Evolutionary conservation across 1,140 invertebrate species (phyloP), one percentile per base, ranked within the genome.

Genomic region (Caenorhabditis brenneri): DNA sequence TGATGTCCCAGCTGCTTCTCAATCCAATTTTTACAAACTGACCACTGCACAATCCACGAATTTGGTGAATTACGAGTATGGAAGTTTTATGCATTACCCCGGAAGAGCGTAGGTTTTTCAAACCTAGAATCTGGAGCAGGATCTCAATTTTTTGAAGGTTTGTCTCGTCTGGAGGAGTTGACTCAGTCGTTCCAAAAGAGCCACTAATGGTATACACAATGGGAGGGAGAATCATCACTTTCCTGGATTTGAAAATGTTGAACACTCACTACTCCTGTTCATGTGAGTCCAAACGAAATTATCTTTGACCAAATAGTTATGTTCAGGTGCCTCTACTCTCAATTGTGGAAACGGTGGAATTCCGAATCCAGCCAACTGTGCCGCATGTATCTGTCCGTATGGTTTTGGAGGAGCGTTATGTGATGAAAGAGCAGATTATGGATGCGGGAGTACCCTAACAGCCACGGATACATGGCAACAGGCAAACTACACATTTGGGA

Each of bases 41-140:
- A 29, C 42, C 16, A 22, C 60, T 27, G 27, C 24, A 1, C 19
- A 31, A 36, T 48, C 58, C 10, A 29, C 46, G 15, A 74, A 74
- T n/a, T 27, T 58, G 4, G 46, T 48, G 6, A 29, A 33, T 36
- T 83, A 83, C 78, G 81, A 83, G 24, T 83, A 83, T 29, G 81
- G 81, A 49, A 83, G 55, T n/a, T 82, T 83, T 10, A 79, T 83
- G 82, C 69, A 83, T 46, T 83, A 83, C 31, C 12, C 31, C 2
- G 82, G 58, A 27, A 65, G 27, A 31, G 69, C 82, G 42, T 83
- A n/a, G 1, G 82, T 12, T 7, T 29, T 29, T 16, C 12, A 27
- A n/a, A 1, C 2, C 27, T 1, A 51, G 15, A 12, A 22, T 24
- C 24, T n/a, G 19, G 4, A 12, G 10, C 1, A 55, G 7, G 1